phyloP scores from a whole-genome alignment of 2,888 invertebrate genomes.

The Isotomurus palustris region DNA sequence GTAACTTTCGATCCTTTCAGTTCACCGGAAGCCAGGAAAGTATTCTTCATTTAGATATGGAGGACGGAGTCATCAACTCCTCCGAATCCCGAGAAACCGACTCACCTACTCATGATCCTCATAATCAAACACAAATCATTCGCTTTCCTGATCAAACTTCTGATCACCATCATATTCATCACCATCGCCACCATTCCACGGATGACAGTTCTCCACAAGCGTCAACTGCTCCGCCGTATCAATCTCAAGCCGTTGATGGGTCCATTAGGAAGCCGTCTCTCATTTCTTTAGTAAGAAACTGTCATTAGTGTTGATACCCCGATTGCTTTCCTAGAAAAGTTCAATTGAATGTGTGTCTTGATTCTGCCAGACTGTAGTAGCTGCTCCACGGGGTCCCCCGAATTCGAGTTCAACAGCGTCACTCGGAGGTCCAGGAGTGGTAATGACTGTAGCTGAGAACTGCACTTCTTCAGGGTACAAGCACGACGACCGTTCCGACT shows the following conservation, averaged over 20 bases:
- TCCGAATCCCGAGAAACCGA: slow-evolving; percentile 41
- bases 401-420: slow-evolving; percentile 1
- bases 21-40: slow-evolving; percentile 81
- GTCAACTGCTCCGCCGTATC: slow-evolving; percentile 16
- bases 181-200: slow-evolving; percentile 14
- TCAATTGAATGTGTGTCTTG: neutral
- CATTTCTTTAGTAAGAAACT: slow-evolving; percentile 38
- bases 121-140: slow-evolving; percentile 14
- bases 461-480: neutral
- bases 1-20: slow-evolving; percentile 53
- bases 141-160: slow-evolving; percentile 13
- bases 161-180: slow-evolving; percentile 17
- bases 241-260: slow-evolving; percentile 20
- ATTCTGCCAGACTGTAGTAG: slow-evolving; percentile 27
- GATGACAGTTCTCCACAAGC: slow-evolving; percentile 26
- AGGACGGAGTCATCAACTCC: slow-evolving; percentile 48
- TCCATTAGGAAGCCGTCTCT: slow-evolving; percentile 36
- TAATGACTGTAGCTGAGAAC: neutral
- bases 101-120: slow-evolving; percentile 35
- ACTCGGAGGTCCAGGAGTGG: slow-evolving; percentile 1
- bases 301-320: neutral
- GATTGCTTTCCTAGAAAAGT: neutral
- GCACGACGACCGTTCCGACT: neutral
- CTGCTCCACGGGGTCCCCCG: slow-evolving; percentile 7
- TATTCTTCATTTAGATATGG: slow-evolving; percentile 69